phyloP scores from a whole-genome alignment of 2,888 invertebrate species.

The Podotricha telesiphe region DNA sequence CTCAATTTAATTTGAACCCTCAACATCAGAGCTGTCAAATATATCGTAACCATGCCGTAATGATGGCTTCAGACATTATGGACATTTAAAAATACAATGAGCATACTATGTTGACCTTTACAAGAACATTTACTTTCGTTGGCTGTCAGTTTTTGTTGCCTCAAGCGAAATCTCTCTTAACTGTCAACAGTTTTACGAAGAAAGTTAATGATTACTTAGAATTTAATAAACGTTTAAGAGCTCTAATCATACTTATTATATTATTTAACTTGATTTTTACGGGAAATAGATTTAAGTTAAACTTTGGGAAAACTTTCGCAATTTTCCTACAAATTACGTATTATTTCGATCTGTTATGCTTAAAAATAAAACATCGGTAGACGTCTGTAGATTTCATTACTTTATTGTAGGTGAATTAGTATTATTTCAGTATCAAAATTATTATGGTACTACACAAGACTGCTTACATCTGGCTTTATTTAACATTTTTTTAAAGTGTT shows the following conservation, averaged over 20 bases:
- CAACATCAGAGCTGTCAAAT: neutral
- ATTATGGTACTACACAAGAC: too few relatives aligned
- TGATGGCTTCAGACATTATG: neutral
- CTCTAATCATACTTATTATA: neutral
- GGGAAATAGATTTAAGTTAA: too few relatives aligned
- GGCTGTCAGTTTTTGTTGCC: conserved; percentile 30
- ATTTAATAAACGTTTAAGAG: conserved; percentile 22
- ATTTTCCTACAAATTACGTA: too few relatives aligned
- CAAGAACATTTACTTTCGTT: conserved; percentile 38
- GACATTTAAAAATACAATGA: neutral
- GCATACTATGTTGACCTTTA: conserved; percentile 31
- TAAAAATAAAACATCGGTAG: too few relatives aligned
- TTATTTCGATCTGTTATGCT: too few relatives aligned
- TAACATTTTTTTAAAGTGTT: too few relatives aligned
- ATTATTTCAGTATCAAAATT: too few relatives aligned
- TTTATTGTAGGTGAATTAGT: too few relatives aligned
- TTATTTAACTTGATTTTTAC: neutral
- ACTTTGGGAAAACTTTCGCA: too few relatives aligned
- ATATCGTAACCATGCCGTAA: neutral
- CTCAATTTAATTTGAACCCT: too few relatives aligned
- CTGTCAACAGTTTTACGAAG: conserved; percentile 26
- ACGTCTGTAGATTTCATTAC: too few relatives aligned
- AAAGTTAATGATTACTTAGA: conserved; percentile 26
- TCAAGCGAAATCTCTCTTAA: conserved; percentile 35
- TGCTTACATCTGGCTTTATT: too few relatives aligned